Evolutionary conservation across 2,888 invertebrate genomes (phyloP).

Genomic region (Noctua fimbriata): DNA sequence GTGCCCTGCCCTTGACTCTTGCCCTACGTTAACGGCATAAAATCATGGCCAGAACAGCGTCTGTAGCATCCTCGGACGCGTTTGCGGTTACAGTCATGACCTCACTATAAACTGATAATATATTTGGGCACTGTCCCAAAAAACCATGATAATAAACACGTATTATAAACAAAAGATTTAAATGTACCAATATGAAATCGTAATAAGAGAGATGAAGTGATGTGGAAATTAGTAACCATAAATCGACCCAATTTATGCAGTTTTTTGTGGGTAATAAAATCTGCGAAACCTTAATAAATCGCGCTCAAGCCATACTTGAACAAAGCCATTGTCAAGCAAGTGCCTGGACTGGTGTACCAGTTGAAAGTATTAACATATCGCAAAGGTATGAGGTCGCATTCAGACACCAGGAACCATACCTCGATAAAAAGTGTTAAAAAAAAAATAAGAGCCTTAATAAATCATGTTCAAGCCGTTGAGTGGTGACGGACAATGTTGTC

Average conservation of each 20-base stretch:
- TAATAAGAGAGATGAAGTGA: conserved; percentile 52
- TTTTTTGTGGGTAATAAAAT: conserved; percentile 68
- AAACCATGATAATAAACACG: conserved; percentile 32
- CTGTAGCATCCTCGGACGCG: conserved; percentile 53
- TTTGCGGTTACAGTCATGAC: conserved; percentile 38
- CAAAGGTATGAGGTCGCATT: conserved; percentile 40
- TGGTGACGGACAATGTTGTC: conserved; percentile 32
- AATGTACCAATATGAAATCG: conserved; percentile 31
- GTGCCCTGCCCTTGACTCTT: conserved; percentile 77
- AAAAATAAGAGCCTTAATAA: conserved; percentile 35
- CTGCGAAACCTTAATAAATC: conserved; percentile 75
- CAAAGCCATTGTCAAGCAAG: conserved; percentile 58
- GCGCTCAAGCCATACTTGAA: conserved; percentile 64
- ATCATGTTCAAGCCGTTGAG: conserved; percentile 28
- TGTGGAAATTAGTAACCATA: conserved; percentile 64
- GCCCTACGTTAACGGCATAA: conserved; percentile 68
- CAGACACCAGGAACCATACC: conserved; percentile 48
- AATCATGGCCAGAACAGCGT: conserved; percentile 67
- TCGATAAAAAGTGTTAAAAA: conserved; percentile 33
- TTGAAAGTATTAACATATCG: conserved; percentile 57
- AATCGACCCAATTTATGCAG: conserved; percentile 60
- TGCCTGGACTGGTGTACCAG: conserved; percentile 57
- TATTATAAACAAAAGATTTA: conserved; percentile 28
- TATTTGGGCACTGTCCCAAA: conserved; percentile 35
- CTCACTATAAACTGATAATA: conserved; percentile 30